Evolutionary conservation across 2,113 vertebrate species (phyloP), one percentile per base, ranked within the genome.

Genomic region (Carassius auratus): DNA sequence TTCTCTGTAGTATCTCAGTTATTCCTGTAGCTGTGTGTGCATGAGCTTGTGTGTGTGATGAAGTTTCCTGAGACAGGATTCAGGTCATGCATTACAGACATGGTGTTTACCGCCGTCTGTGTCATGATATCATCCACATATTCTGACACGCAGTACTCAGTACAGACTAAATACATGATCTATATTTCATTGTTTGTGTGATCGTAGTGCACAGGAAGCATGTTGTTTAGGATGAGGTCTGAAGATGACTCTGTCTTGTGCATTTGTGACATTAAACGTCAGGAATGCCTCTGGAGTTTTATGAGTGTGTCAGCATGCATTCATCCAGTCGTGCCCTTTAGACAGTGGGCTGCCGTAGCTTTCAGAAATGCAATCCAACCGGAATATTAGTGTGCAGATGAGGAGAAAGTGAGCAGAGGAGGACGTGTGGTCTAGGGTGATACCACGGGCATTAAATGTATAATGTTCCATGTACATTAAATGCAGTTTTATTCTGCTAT

Each of bases 241-340:
- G 62, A 19, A 81, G 45, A 69, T 69, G 21, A 48, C 64, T n/a
- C 30, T 36, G 23, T 15, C 26, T 68, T 64, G 14, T 68, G 10
- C 30, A 6, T 77, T 33, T n/a, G 45, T 64, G 75, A 68, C 59
- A 76, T 76, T 84, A 64, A 76, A 62, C 15, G 74, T 77, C 74
- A 68, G 5, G 62, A 76, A 33, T 77, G 83, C 83, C 62, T 77
- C 17, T 84, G 61, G 74, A 76, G 77, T 76, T 77, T 13, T 48
- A 76, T 84, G 83, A 68, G 83, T 7, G 55, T 81, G 73, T 84
- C 71, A 76, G 83, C 45, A 64, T 64, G 73, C 66, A 76, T 86
- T 81, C 74, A 76, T 83, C 79, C 62, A 76, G 59, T 17, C 33
- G 3, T 48, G 85, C 59, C 85, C 85, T 82, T 83, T 83, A 81